Conservation (phyloP, 1,140 invertebrate species). For the Halyomorpha halys region DNA sequence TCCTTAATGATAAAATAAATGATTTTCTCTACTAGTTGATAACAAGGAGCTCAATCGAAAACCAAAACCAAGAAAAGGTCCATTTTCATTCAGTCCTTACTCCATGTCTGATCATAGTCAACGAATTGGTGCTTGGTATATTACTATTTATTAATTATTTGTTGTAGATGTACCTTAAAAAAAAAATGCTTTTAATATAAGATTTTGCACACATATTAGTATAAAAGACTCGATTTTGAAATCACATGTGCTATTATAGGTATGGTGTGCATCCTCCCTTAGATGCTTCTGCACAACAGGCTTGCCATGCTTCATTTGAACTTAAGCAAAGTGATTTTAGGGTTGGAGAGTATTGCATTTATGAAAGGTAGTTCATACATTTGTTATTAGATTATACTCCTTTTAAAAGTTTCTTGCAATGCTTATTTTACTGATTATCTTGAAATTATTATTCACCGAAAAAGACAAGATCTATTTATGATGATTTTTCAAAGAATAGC, state of each 20-base stretch:
- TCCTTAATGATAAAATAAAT: too few species aligned
- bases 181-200: too few species aligned
- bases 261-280: conserved; percentile 32
- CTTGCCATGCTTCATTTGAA: conserved; percentile 40
- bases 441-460: too few species aligned
- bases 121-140: conserved; percentile 28
- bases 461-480: too few species aligned
- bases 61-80: conserved; percentile 16
- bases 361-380: conserved; percentile 41
- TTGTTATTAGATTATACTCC: too few species aligned
- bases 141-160: not conserved
- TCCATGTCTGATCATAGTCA: conserved; percentile 23
- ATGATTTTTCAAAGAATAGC: too few species aligned
- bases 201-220: too few species aligned
- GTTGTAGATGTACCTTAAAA: too few species aligned
- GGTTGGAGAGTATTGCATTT: conserved; percentile 59
- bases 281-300: conserved; percentile 37
- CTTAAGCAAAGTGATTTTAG: conserved; percentile 52
- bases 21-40: conserved; percentile 15
- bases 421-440: too few species aligned
- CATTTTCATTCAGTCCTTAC: conserved; percentile 20
- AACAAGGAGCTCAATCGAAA: conserved; percentile 17
- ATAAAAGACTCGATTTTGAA: too few species aligned
- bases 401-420: too few species aligned
- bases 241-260: conserved; percentile 13